These are phyloP conservation scores for Philypnodon macrostomus DNA, from an alignment of 2,797 vertebrate genomes.

Conservation along the genomic window DNA sequence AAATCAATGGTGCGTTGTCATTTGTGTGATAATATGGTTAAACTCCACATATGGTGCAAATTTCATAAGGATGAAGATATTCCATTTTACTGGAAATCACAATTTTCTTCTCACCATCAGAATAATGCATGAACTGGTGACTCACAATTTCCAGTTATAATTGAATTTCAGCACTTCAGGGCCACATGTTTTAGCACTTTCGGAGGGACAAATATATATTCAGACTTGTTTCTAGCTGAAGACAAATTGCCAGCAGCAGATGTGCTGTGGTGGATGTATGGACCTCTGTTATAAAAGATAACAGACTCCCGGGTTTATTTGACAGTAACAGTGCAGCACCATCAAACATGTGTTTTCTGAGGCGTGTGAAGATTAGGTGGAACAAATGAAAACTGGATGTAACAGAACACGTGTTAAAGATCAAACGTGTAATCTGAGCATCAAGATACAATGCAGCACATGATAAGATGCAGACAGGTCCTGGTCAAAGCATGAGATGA, in stretches of 20 bases:
- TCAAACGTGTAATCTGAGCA: not conserved
- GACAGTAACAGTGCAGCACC: conserved; percentile 10
- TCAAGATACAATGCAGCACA: not conserved
- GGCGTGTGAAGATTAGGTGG: conserved; percentile 2
- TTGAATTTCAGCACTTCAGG: too few species aligned
- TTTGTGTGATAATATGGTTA: too few species aligned
- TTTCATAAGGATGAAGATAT: too few species aligned
- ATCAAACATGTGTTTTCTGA: conserved; percentile 34
- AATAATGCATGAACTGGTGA: too few species aligned
- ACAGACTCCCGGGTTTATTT: not conserved
- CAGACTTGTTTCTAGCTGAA: conserved; percentile 47
- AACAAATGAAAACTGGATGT: not conserved
- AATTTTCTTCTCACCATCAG: too few species aligned
- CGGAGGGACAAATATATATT: too few species aligned
- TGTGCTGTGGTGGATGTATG: conserved; percentile 36
- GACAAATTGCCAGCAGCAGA: conserved; percentile 61
- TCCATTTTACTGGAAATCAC: too few species aligned
- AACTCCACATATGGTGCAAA: too few species aligned
- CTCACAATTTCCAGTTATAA: too few species aligned
- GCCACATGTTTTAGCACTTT: too few species aligned
- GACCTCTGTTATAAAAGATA: conserved; percentile 15
- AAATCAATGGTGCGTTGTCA: too few species aligned
- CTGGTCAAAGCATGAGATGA: too few species aligned
- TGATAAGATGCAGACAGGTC: not conserved
- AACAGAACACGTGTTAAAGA: not conserved